These are phyloP conservation scores for Stenurella melanura DNA, from an alignment of 2,888 invertebrate genomes.

Conservation along the genomic window DNA sequence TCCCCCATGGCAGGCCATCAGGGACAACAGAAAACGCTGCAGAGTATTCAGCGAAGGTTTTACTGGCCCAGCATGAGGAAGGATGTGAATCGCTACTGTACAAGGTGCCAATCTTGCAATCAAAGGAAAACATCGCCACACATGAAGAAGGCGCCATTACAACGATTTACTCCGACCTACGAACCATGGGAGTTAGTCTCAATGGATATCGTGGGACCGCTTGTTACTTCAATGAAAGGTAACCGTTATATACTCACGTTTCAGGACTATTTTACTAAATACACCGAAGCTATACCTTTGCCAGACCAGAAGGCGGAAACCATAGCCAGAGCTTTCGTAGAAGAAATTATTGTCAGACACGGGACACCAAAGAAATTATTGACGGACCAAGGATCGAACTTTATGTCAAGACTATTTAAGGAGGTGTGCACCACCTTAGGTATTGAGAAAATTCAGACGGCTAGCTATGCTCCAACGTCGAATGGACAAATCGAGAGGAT, in stretches of 20 bases:
- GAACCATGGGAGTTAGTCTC: conserved; percentile 55
- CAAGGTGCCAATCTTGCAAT: conserved; percentile 58
- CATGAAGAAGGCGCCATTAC: conserved; percentile 51
- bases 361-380: conserved; percentile 60
- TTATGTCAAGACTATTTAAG: conserved; percentile 59
- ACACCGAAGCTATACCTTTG: too few relatives aligned
- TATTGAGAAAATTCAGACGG: too few relatives aligned
- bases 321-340: conserved; percentile 56
- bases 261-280: too few relatives aligned
- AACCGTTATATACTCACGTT: too few relatives aligned
- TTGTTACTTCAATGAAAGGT: conserved; percentile 52
- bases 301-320: too few relatives aligned
- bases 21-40: too few relatives aligned
- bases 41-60: conserved; percentile 54
- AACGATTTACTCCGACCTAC: conserved; percentile 48
- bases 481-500: too few relatives aligned
- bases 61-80: conserved; percentile 59
- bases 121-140: conserved; percentile 56
- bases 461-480: too few relatives aligned
- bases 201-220: conserved; percentile 63
- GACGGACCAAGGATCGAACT: conserved; percentile 62
- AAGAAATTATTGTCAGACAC: conserved; percentile 57
- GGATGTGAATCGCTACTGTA: conserved; percentile 56
- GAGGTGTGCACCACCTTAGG: too few relatives aligned
- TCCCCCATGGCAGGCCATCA: conserved; percentile 58